Conservation (phyloP, 1,140 invertebrate genomes). For the Heliconius himera region DNA sequence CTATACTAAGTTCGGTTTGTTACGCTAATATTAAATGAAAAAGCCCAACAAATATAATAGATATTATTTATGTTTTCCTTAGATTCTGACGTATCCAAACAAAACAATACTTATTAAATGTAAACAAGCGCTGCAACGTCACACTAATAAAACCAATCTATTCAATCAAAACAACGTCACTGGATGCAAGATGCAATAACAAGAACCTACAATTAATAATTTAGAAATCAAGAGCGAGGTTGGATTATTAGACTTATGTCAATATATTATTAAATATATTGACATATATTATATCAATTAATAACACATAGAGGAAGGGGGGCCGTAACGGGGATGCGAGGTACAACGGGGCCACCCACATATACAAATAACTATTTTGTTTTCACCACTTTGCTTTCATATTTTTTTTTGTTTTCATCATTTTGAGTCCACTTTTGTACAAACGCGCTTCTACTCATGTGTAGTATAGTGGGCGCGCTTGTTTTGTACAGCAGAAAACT, state of each 20-base stretch:
- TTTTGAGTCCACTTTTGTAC: no score
- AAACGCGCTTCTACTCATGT: no score
- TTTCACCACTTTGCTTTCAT: no score
- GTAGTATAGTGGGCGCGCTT: no score
- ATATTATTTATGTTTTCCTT: background rate
- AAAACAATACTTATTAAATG: background rate
- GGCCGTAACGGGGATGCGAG: no score
- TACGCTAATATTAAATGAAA: background rate
- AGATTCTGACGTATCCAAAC: background rate
- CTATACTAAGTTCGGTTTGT: background rate
- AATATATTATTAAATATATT: background rate
- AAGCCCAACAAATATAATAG: background rate
- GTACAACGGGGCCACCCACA: background rate
- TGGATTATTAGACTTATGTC: background rate
- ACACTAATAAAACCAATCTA: conserved; percentile 29
- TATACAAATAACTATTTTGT: background rate
- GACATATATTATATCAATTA: background rate
- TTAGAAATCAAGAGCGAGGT: conserved; percentile 42
- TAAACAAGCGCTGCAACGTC: conserved; percentile 21
- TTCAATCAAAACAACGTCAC: conserved; percentile 34
- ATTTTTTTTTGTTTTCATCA: no score
- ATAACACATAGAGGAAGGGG: background rate
- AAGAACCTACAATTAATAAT: conserved; percentile 18
- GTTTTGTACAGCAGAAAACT: no score
- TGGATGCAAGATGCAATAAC: conserved; percentile 23